Evolutionary conservation across 2,888 invertebrate genomes (phyloP), one percentile per base, ranked within the genome.

Genomic region (Diaphora mendica): DNA sequence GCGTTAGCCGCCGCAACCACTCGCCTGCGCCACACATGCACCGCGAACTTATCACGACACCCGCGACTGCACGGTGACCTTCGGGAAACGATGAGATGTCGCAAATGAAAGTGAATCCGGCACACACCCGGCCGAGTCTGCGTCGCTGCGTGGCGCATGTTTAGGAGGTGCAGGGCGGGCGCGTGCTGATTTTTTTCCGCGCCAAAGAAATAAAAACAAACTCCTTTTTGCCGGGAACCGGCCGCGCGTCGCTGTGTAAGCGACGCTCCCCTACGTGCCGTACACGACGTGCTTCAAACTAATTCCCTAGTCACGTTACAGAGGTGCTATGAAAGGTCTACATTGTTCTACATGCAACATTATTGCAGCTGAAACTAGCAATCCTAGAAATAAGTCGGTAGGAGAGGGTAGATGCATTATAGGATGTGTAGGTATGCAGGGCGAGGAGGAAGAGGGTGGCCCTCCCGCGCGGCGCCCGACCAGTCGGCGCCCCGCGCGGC

Each of bases 101-200:
- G 93, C 95, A 94, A 95, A 95, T 94, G 96, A 96, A 96, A 96
- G 96, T 96, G 96, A 96, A 95, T 94, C 91, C 91, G 91, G 94
- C 94, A 94, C 91, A 93, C 94, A 93, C 92, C 94, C 94, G 92
- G 91, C 89, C 92, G 93, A 91, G 91, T 93, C 93, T 92, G 95
- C 95, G 96, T 95, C 95, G 95, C 94, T 95, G 96, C 96, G 95
- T 95, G 94, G 96, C 96, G 96, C 96, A 96, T 95, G 96, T 95
- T 95, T 94, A 94, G 94, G 93, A 93, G 95, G 94, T 95, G 95
- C 95, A 95, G 94, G 94, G 94, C 95, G 95, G 94, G 95, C 92
- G 93, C 93, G 93, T 93, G 93, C 92, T 92, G 89, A 93, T 93
- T 94, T 94, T 92, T 95, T 95, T 92, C 92, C 94, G 93, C 93